Base-by-base conservation (phyloP, 2,888 invertebrate genomes). In the Eristalinus sepulchralis region DNA sequence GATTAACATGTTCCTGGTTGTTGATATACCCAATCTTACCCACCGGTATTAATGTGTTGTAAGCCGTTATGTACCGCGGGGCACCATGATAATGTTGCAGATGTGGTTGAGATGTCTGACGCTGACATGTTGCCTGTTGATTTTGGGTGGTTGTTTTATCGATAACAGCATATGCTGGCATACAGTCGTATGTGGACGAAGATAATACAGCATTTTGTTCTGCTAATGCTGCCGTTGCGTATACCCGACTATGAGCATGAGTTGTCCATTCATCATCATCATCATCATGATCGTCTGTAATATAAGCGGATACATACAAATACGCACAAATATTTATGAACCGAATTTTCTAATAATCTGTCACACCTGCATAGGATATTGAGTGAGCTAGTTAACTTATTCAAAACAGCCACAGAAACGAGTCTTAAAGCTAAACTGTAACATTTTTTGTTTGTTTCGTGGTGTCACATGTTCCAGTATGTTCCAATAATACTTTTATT, bases 181-280 rank as follows among this genome's bases (percentile, higher is more conserved):
- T 90, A 80, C 91, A 91, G 90, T 92, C 92, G 88, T 92, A 92
- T 13, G 89, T 88, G 66, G 91, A 90, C 68, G 92, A 89, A 68
- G 91, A 90, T 89, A 92, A 91, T 71, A 91, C 91, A 76, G 92
- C 92, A 83, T 92, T 92, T 89, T 93, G 93, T 87, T 93, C 93
- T 66, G 93, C 93, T 81, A 93, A 72, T 3, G 92, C 93, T 6
- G 92, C 92, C 47, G 93, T 93, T 57, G 93, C 92, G 89, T 92
- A 93, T 76, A 91, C 90, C 73, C 92, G 91, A 83, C 90, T 91
- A 83, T 92, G 92, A 8, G 91, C 91, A 88, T 90, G 92, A 80
- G 92, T 93, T 84, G 92, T 92, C 91, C 92, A 92, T 89, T 92
- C 93, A 70, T 93, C 93, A 76, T 93, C 93, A 76, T 93, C 93